Percentiles rank a stretch among this genome's conserved stretches.
phyloP scores from a whole-genome alignment of 2,888 invertebrate genomes.

The Apotomis betuletana region DNA sequence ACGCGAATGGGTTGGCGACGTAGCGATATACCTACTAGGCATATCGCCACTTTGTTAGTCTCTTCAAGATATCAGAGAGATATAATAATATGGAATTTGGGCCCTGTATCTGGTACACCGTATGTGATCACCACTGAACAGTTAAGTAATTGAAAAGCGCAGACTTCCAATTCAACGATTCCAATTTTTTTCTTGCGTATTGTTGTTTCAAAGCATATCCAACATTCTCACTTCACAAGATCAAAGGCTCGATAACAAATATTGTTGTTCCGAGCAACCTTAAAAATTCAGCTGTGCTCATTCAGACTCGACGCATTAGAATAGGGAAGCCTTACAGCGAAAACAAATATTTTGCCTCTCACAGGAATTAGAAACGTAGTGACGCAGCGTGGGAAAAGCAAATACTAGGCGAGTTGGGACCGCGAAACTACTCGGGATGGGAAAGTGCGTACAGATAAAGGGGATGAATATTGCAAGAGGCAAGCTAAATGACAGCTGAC shows the following conservation, averaged over 20 bases:
- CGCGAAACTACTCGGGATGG: slow-evolving; percentile 7
- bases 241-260: slow-evolving; percentile 30
- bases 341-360: slow-evolving; percentile 53
- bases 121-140: background rate
- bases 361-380: slow-evolving; percentile 55
- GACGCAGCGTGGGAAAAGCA: slow-evolving; percentile 45
- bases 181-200: background rate
- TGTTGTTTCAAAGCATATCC: background rate
- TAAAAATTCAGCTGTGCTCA: slow-evolving; percentile 29
- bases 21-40: too few species aligned
- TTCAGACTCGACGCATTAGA: slow-evolving; percentile 28
- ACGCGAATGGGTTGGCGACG: too few species aligned
- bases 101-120: background rate
- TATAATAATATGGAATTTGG: too few species aligned
- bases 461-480: slow-evolving; percentile 34
- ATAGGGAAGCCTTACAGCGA: slow-evolving; percentile 35
- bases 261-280: slow-evolving; percentile 14
- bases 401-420: slow-evolving; percentile 25
- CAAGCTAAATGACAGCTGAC: slow-evolving; percentile 33
- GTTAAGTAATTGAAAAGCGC: background rate
- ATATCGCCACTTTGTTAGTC: too few species aligned
- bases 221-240: slow-evolving; percentile 13
- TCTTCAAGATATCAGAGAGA: too few species aligned
- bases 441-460: slow-evolving; percentile 35
- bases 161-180: slow-evolving; percentile 14